Base-by-base conservation (phyloP, 2,888 invertebrate genomes). In the Netelia virgata region DNA sequence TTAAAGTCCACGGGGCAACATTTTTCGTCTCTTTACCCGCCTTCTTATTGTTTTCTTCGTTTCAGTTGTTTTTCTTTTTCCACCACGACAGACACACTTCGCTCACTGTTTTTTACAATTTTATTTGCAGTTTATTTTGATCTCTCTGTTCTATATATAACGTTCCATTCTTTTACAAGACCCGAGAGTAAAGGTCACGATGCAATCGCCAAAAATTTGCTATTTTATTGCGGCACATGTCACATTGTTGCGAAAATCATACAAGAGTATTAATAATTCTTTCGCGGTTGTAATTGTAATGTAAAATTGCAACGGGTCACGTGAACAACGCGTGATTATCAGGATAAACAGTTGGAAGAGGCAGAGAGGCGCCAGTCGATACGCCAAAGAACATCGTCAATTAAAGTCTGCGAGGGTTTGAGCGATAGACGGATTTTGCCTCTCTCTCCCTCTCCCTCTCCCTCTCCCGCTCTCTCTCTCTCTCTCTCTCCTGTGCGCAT, bases 201-300 rank as follows among this genome's bases (percentile, higher is more conserved):
- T 47, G 11, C 10, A 47, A 47, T 47, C 10, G 43, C 20, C 8
- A 3, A 41, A 41, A 43, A 18, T 66, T 61, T 53, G 61, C 41
- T 63, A 50, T 57, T 41, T 47, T 55, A 18, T 82, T 77, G 76
- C 77, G 11, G 59, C 50, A 18, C 11, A 61, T 77, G 61, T 68
- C 72, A 61, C 28, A 36, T 16, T 20, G 14, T 82, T 73, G 77
- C 68, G 73, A 77, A 50, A 77, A 73, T 72, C 23, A n/a, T 36
- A 11, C 14, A 64, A 9, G 50, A 28, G 36, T 50, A 61, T 69
- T 77, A 36, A 73, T 68, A 68, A 72, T 70, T 28, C 73, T 50
- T 10, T 55, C 41, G 64, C 14, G 16, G 36, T 41, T 23, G n/a
- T 28, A 28, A 14, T 14, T n/a, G n/a, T 47, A 47, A 47, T 57